Evolutionary conservation across 2,888 invertebrate genomes (phyloP).

Genomic region (Pachydiplax longipennis): DNA sequence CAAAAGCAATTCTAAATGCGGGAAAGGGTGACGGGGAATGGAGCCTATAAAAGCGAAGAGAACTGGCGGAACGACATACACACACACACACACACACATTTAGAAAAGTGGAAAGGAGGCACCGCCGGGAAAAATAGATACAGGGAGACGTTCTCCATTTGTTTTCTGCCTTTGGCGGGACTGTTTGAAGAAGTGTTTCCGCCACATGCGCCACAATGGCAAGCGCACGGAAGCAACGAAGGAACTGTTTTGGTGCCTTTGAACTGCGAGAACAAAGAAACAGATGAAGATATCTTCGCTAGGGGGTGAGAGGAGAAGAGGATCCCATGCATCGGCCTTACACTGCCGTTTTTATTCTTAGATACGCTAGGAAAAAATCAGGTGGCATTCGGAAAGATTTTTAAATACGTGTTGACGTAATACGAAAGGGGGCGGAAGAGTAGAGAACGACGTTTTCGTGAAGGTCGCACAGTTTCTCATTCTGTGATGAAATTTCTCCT

Average conservation of each 20-base stretch:
- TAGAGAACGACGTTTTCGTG: too few relatives aligned
- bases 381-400: too few relatives aligned
- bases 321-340: too few relatives aligned
- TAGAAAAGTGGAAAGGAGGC: not conserved
- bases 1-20: not conserved
- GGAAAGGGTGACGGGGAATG: not conserved
- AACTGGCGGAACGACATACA: not conserved
- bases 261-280: not conserved
- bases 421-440: too few relatives aligned
- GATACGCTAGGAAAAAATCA: too few relatives aligned
- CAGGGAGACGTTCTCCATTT: not conserved
- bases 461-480: too few relatives aligned
- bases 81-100: too few relatives aligned
- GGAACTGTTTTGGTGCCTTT: not conserved
- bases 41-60: not conserved
- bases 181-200: not conserved
- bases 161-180: not conserved
- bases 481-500: too few relatives aligned
- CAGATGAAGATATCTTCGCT: not conserved
- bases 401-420: too few relatives aligned
- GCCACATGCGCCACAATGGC: not conserved
- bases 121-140: not conserved
- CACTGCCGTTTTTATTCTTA: too few relatives aligned
- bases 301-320: too few relatives aligned
- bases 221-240: not conserved